phyloP scores from a whole-genome alignment of 2,888 invertebrate genomes.

The Gasteruption jaculator region DNA sequence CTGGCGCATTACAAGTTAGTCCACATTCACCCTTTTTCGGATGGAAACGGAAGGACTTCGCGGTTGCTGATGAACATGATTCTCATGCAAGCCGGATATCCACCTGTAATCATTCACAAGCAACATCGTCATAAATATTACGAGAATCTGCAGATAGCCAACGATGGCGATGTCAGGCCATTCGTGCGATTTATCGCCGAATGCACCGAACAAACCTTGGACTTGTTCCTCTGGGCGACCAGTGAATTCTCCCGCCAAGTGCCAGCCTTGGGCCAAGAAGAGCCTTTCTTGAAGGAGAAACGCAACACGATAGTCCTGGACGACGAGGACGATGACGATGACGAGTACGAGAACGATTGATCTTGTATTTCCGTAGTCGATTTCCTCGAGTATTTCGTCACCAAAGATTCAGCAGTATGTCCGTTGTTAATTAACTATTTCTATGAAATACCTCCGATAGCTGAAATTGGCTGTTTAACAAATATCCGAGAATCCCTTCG shows the following conservation, averaged over 20 bases:
- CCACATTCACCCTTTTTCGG: conserved; percentile 94
- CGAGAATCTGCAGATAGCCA: conserved; percentile 83
- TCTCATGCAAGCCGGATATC: conserved; percentile 92
- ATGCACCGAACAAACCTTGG: conserved; percentile 83
- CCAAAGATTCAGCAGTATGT: no score
- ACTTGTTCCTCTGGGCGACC: conserved; percentile 82
- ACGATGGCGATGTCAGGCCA: conserved; percentile 91
- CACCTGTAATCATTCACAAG: conserved; percentile 90
- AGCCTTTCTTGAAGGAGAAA: conserved; percentile 29
- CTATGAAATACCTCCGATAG: no score
- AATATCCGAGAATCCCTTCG: no score
- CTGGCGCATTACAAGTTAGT: conserved; percentile 96
- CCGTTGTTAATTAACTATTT: no score
- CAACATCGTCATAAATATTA: conserved; percentile 82
- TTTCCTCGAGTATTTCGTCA: conserved; percentile 18
- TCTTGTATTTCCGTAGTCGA: background rate
- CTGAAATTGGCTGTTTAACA: no score
- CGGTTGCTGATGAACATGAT: conserved; percentile 94
- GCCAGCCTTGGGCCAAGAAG: conserved; percentile 58
- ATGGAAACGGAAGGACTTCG: conserved; percentile 95
- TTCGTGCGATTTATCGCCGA: conserved; percentile 95
- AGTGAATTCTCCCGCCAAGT: conserved; percentile 68
- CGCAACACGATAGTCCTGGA: conserved; percentile 37
- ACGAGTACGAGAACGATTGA: conserved; percentile 37
- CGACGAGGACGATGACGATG: conserved; percentile 30